Evolutionary conservation across 2,888 invertebrate species (phyloP).

Genomic region (Rutpela maculata): DNA sequence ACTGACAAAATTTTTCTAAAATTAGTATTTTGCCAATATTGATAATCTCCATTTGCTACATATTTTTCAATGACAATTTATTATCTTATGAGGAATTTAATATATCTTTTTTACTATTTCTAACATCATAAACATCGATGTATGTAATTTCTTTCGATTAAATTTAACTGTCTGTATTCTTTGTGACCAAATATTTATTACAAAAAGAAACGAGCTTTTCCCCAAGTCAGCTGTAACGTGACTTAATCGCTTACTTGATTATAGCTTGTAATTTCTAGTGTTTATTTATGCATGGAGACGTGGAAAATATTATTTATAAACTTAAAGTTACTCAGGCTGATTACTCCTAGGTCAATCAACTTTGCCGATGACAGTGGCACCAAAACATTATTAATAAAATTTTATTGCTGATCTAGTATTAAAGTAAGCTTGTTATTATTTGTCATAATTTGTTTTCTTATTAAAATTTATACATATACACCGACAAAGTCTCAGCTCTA

Average conservation of each 20-base stretch:
- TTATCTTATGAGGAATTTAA: too few relatives aligned
- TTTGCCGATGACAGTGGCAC: background rate
- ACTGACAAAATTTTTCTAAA: too few relatives aligned
- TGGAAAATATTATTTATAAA: background rate
- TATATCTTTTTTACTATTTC: too few relatives aligned
- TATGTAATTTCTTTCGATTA: too few relatives aligned
- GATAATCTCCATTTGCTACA: too few relatives aligned
- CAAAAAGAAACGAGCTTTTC: background rate
- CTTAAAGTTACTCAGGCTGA: background rate
- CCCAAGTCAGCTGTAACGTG: background rate
- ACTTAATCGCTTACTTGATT: background rate
- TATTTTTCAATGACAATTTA: too few relatives aligned
- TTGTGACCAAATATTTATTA: background rate
- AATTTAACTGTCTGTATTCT: too few relatives aligned
- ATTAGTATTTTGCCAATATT: too few relatives aligned
- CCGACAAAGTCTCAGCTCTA: too few relatives aligned
- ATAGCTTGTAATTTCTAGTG: background rate
- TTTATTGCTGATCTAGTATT: background rate
- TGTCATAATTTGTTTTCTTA: background rate
- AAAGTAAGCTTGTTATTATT: background rate
- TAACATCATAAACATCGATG: too few relatives aligned
- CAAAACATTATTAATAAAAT: slow-evolving; percentile 2
- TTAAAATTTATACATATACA: background rate
- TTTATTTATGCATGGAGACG: background rate
- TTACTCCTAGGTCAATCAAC: slow-evolving; percentile 7